Base-by-base conservation (phyloP, 2,797 vertebrate species). In the Pogonophryne albipinna region DNA sequence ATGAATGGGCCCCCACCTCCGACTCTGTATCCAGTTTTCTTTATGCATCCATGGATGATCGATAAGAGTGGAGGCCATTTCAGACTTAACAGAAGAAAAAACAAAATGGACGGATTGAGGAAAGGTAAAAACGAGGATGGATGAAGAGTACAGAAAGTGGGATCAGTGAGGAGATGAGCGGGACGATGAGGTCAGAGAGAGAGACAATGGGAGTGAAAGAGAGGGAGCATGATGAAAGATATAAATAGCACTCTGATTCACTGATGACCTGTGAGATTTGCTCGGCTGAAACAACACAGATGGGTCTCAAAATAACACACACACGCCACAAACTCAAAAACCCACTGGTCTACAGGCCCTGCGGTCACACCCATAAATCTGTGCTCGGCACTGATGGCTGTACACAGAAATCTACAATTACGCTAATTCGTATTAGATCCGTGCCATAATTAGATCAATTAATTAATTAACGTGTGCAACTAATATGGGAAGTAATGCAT, bases 211-310 rank as follows among this genome's bases (percentile, higher is more conserved):
- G 34, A 68, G 47, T 51, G 74, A 80, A 70, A 3, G 57, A 19
- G 57, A 52, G 72, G n/a, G 73, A 61, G 70, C 69, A 85, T 83
- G 78, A 86, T 84, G 78, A 82, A 85, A 85, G 79, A 52, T 82
- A 89, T 74, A 87, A 89, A 89, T 85, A 82, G 74, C 78, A 66
- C 78, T 80, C 61, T 12, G 63, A 80, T 87, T 53, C 31, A 41
- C 63, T 53, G 69, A 79, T 80, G 79, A 87, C 77, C 77, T 82
- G 85, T 79, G 77, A 84, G 84, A 87, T 84, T 85, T 78, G 53
- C 62, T 77, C 58, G 20, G 51, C 71, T 81, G 66, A 66, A 79
- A 76, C 83, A 79, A 76, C 83, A 85, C 89, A 82, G 84, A 86
- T 85, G 88, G 80, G 79, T 82, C 80, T 84, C 75, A 45, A 46